Conservation (phyloP, 2,113 vertebrate species). For the Channa maculata region DNA sequence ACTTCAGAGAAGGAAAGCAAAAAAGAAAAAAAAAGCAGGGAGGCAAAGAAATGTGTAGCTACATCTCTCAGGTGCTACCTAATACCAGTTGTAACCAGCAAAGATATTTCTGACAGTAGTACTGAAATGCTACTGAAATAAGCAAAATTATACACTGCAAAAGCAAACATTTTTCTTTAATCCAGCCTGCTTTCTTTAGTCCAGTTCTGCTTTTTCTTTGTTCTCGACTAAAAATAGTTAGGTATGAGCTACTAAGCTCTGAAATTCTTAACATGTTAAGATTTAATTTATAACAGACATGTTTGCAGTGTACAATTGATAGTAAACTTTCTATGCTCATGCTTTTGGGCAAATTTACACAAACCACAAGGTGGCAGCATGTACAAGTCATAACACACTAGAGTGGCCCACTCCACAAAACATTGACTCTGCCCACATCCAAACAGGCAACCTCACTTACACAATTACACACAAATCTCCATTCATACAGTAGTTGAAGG, state of each 20-base stretch:
- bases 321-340: background rate
- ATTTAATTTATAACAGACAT: constrained; percentile 2
- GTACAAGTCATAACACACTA: constrained; percentile 18
- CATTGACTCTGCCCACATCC: constrained; percentile 38
- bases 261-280: no score
- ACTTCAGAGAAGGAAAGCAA: constrained; percentile 80
- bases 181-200: no score
- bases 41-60: constrained; percentile 42
- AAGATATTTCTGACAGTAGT: no score
- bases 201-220: no score
- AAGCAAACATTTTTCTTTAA: no score
- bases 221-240: no score
- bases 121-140: no score
- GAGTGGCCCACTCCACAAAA: constrained; percentile 29
- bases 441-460: constrained; percentile 37
- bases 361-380: constrained; percentile 70
- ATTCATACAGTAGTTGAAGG: constrained; percentile 45
- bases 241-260: no score
- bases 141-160: no score
- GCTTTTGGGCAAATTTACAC: constrained; percentile 20
- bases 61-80: constrained; percentile 21
- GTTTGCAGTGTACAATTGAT: constrained; percentile 38
- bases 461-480: constrained; percentile 19
- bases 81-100: background rate
- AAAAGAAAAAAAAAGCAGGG: constrained; percentile 39